Evolutionary conservation across 2,113 vertebrate genomes (phyloP), one percentile per base, ranked within the genome.

Genomic region (Fulica atra): DNA sequence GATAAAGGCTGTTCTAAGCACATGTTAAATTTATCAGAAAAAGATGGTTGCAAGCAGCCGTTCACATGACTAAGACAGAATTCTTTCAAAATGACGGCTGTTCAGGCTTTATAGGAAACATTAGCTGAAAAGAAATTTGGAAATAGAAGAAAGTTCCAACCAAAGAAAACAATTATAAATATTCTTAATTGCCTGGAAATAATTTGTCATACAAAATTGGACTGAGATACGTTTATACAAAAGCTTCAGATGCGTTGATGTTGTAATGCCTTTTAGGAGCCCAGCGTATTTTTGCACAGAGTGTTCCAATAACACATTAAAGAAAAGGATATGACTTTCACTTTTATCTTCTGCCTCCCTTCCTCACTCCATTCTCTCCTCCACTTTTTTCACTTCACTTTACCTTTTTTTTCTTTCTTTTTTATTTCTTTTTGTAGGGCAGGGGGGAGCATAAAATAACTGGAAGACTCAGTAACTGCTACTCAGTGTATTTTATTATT

Each of bases 171-270:
- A 97, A 96, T 98, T 97, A 95, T 94, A 97, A 97, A 96, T 97
- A 96, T 97, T 96, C 89, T 88, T 98, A 98, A 98, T 97, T 97
- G 94, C 86, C 93, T 97, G 98, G 96, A 98, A 98, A 98, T 97
- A 96, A 97, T 97, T 97, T 97, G 95, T 97, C 96, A 97, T 92
- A 78, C 70, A 93, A 89, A 97, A 97, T 80, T 95, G 90, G 88
- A 88, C 85, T 65, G 40, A 83, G 56, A 94, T 86, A 78, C 66
- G 36, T 81, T 97, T 96, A 77, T 78, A 89, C 65, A 93, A 96
- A 89, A 61, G 68, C 38, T 93, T 97, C 81, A 86, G 89, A 97
- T 93, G 71, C 31, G 3, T 42, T 86, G 33, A 59, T 90, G 82
- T 90, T 89, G 82, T 77, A 97, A 96, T 90, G 76, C 16, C 51